Percentiles rank a stretch among this genome's conserved stretches.
Conservation (phyloP, 2,797 vertebrate species). For the Nothura maculosa region DNA sequence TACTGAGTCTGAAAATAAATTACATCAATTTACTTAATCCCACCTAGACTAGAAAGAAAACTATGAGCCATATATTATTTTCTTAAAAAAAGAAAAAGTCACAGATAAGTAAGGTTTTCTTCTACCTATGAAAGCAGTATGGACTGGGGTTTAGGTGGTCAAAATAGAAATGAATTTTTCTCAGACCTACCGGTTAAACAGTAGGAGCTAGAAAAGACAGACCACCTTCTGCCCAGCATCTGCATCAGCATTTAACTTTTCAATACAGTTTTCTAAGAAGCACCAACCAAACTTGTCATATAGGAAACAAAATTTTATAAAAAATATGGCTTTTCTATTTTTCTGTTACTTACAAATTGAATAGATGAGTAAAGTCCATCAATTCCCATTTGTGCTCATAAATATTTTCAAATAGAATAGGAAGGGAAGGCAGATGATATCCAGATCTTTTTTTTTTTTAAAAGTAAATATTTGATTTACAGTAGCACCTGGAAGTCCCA, state of each 20-base stretch:
- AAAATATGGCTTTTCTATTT: not conserved
- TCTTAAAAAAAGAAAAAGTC: not conserved
- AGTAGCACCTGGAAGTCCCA: not conserved
- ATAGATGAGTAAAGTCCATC: not conserved
- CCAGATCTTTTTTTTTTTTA: not conserved
- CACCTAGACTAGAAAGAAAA: not conserved
- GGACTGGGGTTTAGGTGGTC: not conserved
- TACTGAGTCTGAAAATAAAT: constrained; percentile 28
- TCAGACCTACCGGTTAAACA: not conserved
- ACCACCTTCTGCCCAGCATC: not conserved
- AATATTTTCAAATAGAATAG: not conserved
- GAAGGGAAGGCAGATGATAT: not conserved
- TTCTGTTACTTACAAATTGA: not conserved
- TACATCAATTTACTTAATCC: not conserved
- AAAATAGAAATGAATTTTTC: not conserved
- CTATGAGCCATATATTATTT: not conserved
- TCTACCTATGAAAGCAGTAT: not conserved
- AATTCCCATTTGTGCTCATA: not conserved
- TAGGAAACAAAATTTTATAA: not conserved
- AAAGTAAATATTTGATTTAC: not conserved
- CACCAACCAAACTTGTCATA: not conserved
- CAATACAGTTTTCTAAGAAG: not conserved
- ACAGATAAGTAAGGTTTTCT: not conserved
- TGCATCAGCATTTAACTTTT: not conserved
- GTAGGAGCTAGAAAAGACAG: not conserved